These are phyloP conservation scores for Agrochola lychnidis DNA, from an alignment of 2,888 invertebrate species.

Conservation along the genomic window DNA sequence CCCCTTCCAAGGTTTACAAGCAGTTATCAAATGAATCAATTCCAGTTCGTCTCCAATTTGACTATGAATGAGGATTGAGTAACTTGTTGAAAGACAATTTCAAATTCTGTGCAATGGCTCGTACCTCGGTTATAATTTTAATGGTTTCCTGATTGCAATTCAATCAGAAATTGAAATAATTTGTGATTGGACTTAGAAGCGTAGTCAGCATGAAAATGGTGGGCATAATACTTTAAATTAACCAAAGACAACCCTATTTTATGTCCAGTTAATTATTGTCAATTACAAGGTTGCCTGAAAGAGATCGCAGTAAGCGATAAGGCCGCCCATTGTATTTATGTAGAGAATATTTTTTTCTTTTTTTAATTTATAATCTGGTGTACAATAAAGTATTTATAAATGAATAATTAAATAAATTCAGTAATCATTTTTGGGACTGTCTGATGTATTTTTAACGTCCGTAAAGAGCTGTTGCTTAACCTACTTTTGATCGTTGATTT, in stretches of 20 bases:
- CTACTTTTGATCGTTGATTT: neutral
- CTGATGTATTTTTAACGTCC: neutral
- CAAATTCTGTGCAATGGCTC: slow-evolving; percentile 28
- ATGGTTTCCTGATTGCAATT: slow-evolving; percentile 31
- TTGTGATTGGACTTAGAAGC: slow-evolving; percentile 6
- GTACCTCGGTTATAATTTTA: slow-evolving; percentile 37
- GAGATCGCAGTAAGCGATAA: too few relatives aligned
- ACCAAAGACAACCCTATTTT: too few relatives aligned
- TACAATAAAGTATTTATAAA: too few relatives aligned
- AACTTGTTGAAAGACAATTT: slow-evolving; percentile 51
- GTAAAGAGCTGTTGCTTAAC: neutral
- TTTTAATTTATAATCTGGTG: too few relatives aligned
- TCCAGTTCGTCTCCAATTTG: slow-evolving; percentile 43
- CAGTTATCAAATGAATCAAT: slow-evolving; percentile 53
- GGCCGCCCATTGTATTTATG: too few relatives aligned
- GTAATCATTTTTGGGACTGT: neutral
- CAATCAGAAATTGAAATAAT: slow-evolving; percentile 23
- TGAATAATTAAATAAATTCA: too few relatives aligned
- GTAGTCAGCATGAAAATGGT: neutral
- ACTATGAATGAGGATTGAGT: slow-evolving; percentile 36
- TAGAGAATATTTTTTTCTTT: too few relatives aligned
- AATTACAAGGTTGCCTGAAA: too few relatives aligned
- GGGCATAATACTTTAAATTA: neutral
- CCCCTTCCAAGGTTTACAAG: slow-evolving; percentile 16
- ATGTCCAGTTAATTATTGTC: too few relatives aligned